phyloP scores from a whole-genome alignment of 2,797 vertebrate species.

The Pseudotriccus pelzelni region DNA sequence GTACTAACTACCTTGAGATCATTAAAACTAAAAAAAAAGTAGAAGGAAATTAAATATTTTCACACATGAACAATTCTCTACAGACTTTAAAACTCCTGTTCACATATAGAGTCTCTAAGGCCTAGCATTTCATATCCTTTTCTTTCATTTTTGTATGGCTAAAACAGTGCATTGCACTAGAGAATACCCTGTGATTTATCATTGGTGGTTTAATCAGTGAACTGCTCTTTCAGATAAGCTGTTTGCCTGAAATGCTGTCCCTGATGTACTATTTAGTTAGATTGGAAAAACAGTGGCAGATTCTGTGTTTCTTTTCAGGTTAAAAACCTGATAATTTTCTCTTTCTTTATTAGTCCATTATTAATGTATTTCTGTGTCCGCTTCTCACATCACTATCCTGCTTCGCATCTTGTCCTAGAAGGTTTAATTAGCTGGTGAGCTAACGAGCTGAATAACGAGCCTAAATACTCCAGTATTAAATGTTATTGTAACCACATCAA shows the following conservation, averaged over 20 bases:
- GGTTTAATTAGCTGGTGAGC: neutral
- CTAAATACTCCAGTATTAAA: neutral
- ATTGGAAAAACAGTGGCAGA: slow-evolving; percentile 63
- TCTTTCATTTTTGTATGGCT: slow-evolving; percentile 44
- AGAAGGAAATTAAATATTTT: slow-evolving; percentile 37
- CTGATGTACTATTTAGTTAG: slow-evolving; percentile 34
- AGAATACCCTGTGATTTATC: slow-evolving; percentile 62
- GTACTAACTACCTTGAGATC: neutral
- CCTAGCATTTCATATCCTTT: slow-evolving; percentile 34
- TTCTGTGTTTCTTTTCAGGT: neutral
- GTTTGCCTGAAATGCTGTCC: slow-evolving; percentile 62
- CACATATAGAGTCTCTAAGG: neutral
- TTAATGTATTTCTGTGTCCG: neutral
- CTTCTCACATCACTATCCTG: neutral
- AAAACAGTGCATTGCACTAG: slow-evolving; percentile 7
- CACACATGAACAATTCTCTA: neutral
- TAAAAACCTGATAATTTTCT: slow-evolving; percentile 7
- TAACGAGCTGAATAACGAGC: neutral
- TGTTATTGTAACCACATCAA: neutral
- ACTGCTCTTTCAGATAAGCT: slow-evolving; percentile 62
- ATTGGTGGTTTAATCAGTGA: slow-evolving; percentile 50
- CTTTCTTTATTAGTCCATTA: neutral
- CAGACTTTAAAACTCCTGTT: slow-evolving; percentile 29
- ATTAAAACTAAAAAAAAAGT: neutral
- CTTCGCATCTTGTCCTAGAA: neutral